Conservation (phyloP, 2,797 vertebrate species). For the Clarias fuscus region DNA sequence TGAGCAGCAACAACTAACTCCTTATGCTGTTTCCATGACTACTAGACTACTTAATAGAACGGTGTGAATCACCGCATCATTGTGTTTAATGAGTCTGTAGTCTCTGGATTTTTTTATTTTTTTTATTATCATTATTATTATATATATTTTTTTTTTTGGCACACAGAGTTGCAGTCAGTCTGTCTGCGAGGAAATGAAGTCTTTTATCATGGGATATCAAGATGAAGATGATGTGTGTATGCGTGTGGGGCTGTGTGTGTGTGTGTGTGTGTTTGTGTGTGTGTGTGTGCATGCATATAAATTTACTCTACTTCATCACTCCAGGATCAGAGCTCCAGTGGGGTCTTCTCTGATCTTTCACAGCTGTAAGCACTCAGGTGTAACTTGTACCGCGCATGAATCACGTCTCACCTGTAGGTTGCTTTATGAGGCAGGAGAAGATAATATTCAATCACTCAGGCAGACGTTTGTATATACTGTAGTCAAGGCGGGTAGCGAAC, state of each 20-base stretch:
- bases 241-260: not conserved
- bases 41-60: conserved; percentile 52
- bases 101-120: conserved; percentile 37
- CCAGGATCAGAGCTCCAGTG: conserved; percentile 20
- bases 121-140: not conserved
- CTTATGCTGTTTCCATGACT: conserved; percentile 55
- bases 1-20: conserved; percentile 44
- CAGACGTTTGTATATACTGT: conserved; percentile 38
- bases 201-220: conserved; percentile 33
- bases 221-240: not conserved
- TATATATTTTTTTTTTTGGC: conserved; percentile 18
- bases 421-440: conserved; percentile 47
- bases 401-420: conserved; percentile 32
- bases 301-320: conserved; percentile 27
- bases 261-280: not conserved
- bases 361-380: conserved; percentile 45
- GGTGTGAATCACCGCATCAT: conserved; percentile 52
- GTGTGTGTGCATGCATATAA: conserved; percentile 13
- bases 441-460: conserved; percentile 42
- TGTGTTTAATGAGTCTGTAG: conserved; percentile 56
- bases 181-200: conserved; percentile 47
- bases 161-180: conserved; percentile 41
- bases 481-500: conserved; percentile 45
- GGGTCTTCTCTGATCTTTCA: conserved; percentile 40
- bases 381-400: conserved; percentile 51